Percentiles rank a stretch among this genome's conserved stretches.
phyloP scores from a whole-genome alignment of 2,888 invertebrate species.

The Dysmachus trigonus region DNA sequence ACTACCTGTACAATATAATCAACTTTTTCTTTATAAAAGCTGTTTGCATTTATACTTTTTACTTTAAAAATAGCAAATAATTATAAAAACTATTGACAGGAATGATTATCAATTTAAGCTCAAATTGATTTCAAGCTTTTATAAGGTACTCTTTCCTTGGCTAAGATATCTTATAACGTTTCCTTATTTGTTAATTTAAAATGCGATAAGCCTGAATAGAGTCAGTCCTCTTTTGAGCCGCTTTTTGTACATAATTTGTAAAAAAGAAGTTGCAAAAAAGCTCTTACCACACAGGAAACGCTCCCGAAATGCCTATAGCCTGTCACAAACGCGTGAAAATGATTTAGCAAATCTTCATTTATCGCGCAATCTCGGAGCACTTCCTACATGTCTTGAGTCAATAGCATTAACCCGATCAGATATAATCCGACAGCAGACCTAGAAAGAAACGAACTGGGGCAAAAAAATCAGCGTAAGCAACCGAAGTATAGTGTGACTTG shows the following conservation, averaged over 20 bases:
- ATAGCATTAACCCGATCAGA: neutral
- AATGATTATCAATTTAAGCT: neutral
- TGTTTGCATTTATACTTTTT: neutral
- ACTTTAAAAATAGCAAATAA: neutral
- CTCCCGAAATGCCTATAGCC: neutral
- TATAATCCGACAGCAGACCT: neutral
- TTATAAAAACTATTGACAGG: neutral
- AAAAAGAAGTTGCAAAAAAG: neutral
- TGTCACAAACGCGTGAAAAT: constrained; percentile 1
- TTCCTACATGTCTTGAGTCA: neutral
- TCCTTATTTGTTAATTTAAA: neutral
- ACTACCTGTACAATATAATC: neutral
- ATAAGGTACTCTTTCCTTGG: neutral
- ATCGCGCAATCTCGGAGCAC: neutral
- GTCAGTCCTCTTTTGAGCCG: neutral
- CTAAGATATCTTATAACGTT: neutral
- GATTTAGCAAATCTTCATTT: constrained; percentile 6
- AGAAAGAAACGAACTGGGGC: neutral
- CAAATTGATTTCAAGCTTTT: neutral
- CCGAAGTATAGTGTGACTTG: neutral
- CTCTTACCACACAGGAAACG: neutral
- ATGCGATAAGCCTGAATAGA: neutral
- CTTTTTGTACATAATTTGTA: neutral
- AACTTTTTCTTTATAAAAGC: neutral
- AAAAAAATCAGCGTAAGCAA: neutral